phyloP scores from a whole-genome alignment of 2,888 invertebrate genomes.

The Cotesia congregata region DNA sequence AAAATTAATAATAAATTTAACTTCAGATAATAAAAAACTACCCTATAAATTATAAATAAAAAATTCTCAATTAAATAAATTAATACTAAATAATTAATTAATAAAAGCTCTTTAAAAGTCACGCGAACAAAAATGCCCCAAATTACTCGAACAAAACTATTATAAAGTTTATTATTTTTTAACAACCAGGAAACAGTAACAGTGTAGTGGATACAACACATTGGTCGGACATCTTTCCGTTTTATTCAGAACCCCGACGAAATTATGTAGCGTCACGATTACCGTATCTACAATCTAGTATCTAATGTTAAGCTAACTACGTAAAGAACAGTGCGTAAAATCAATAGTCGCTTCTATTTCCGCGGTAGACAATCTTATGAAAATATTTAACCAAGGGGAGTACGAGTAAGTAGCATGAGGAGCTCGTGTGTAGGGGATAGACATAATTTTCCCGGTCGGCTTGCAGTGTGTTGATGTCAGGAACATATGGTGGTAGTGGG shows the following conservation, averaged over 20 bases:
- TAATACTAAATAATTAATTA: neutral
- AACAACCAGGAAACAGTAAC: neutral
- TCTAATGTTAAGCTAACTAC: neutral
- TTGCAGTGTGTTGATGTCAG: slow-evolving; percentile 11
- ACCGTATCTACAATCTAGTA: neutral
- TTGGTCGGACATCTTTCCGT: slow-evolving; percentile 6
- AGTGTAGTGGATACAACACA: neutral
- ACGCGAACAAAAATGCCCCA: neutral
- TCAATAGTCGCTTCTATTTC: neutral
- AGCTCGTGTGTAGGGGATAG: slow-evolving; percentile 39
- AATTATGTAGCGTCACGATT: slow-evolving; percentile 4
- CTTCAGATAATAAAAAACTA: neutral
- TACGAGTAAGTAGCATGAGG: slow-evolving; percentile 43
- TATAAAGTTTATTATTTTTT: neutral
- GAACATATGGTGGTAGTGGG: slow-evolving; percentile 21
- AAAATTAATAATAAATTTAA: too few species aligned
- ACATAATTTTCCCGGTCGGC: slow-evolving; percentile 23
- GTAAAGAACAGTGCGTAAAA: neutral
- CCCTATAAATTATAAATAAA: neutral
- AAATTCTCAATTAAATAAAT: neutral
- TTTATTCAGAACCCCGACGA: neutral
- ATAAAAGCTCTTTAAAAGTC: neutral
- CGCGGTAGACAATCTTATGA: neutral
- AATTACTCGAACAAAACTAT: neutral
- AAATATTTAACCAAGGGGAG: too few species aligned